Base-by-base conservation (phyloP, 2,113 vertebrate species). In the Siniperca chuatsi region DNA sequence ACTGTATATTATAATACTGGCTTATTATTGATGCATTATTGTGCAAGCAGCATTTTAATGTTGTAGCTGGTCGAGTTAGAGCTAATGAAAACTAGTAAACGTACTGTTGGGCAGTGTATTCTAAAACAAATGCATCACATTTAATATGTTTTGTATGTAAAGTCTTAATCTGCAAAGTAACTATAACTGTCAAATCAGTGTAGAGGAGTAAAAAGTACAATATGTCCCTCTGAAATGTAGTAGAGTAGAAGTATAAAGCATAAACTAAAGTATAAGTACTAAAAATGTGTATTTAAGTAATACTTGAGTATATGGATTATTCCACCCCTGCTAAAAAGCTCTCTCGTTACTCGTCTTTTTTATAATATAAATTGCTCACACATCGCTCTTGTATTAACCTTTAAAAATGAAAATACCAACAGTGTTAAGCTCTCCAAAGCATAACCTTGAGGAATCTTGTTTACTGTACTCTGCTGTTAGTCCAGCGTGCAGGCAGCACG, bases 391-490 rank as follows among this genome's bases (percentile, higher is more conserved):
- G 48, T 33, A 61, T 42, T 72, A 54, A 72, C 58, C n/a, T 52
- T 71, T 60, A n/a, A 50, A 58, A 74, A 48, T 66, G 1, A 46
- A 75, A 82, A 71, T 61, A n/a, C 8, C 40, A 61, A 20, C 25
- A 74, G 3, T 50, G 16, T 37, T 10, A 4, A 61, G 54, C 13
- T 18, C n/a, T 70, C 23, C 29, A 52, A 18, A 65, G 72, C n/a
- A 16, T 58, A 71, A 72, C 71, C 87, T 79, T 84, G 70, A 62
- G 3, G 25, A 15, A 54, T 21, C 62, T 50, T 62, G 52, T 62
- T 21, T 57, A 0, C 57, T 83, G 8, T 61, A 3, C 21, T 72
- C n/a, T 60, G 7, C 60, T 71, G 64, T 71, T 29, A 18, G 65
- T 79, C 21, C 4, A 15, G n/a, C 29, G 37, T 72, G 65, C 78